Evolutionary conservation across 2,888 invertebrate species (phyloP), one percentile per base, ranked within the genome.

Genomic region (Andrena bucephala): DNA sequence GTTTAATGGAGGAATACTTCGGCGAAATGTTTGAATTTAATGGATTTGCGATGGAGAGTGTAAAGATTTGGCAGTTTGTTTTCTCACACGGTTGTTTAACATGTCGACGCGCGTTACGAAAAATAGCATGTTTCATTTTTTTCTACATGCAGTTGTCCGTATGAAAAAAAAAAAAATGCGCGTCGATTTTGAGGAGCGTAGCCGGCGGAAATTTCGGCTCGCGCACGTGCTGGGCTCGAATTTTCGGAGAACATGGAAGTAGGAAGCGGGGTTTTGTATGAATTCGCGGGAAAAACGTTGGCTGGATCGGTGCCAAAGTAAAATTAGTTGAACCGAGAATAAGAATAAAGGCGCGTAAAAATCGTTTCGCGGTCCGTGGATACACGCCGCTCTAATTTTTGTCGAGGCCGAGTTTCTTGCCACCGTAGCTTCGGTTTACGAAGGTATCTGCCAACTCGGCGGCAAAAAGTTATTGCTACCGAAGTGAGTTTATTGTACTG

Each of bases 231-330:
- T 2, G 48, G 10, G 10, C n/a, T 29, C 2, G 54, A 48, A 65
- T 50, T 33, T 72, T 65, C 27, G 3, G 20, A 27, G 70, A 24
- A n/a, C 4, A 31, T 31, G 27, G 52, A 52, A 57, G 50, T n/a
- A 50, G 50, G 72, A 36, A 68, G 48, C 60, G 24, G n/a, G 24
- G 65, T 76, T 75, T 59, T 50, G 31, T 16, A 29, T 0, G 27
- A 57, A 65, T 70, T 31, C 59, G 52, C 33, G 10, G 62, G 71
- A 27, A 57, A 71, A 83, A 75, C 7, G 65, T 31, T 10, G n/a
- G 68, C 63, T 83, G 82, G 82, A 81, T 42, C 57, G 63, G 20
- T 8, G 82, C 82, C 82, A 83, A 42, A 60, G 82, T 81, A 83
- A 83, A 81, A 81, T 82, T 82, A 75, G 81, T 74, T 52, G 80